These are phyloP conservation scores for Meandrusa payeni DNA, from an alignment of 2,888 invertebrate species.

Conservation along the genomic window DNA sequence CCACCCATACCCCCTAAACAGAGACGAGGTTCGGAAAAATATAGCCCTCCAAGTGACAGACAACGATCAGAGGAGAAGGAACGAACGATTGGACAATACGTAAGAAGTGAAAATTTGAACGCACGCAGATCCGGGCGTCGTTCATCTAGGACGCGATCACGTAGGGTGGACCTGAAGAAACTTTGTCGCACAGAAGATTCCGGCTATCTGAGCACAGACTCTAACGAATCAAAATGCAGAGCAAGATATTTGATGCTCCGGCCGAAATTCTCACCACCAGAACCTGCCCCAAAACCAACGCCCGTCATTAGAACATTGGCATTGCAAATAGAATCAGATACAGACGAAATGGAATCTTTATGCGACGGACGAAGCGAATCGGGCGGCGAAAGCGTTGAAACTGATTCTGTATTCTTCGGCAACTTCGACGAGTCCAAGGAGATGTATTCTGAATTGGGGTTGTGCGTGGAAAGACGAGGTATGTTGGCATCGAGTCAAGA, in stretches of 20 bases:
- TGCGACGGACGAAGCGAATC: conserved; percentile 92
- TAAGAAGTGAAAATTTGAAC: conserved; percentile 56
- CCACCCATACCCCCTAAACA: conserved; percentile 70
- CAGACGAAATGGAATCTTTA: conserved; percentile 88
- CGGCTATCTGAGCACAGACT: conserved; percentile 92
- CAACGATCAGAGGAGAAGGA: conserved; percentile 64
- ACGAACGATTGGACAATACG: conserved; percentile 51
- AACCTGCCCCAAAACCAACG: conserved; percentile 40
- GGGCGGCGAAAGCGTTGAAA: conserved; percentile 92
- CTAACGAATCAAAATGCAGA: conserved; percentile 81
- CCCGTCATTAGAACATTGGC: conserved; percentile 46
- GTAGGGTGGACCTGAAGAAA: conserved; percentile 64
- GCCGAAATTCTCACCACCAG: conserved; percentile 50
- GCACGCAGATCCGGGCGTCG: conserved; percentile 63
- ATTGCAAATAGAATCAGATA: conserved; percentile 76
- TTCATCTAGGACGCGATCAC: conserved; percentile 61
- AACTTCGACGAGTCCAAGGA: conserved; percentile 80
- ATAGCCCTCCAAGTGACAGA: conserved; percentile 58
- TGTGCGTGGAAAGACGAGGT: conserved; percentile 47
- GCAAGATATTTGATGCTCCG: conserved; percentile 70
- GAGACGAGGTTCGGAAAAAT: conserved; percentile 51
- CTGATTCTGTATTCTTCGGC: conserved; percentile 92
- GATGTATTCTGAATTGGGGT: conserved; percentile 60
- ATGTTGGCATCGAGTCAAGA: conserved; percentile 49
- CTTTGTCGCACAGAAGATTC: conserved; percentile 84